Conservation (phyloP, 1,140 invertebrate species). For the Venustaconcha ellipsiformis region DNA sequence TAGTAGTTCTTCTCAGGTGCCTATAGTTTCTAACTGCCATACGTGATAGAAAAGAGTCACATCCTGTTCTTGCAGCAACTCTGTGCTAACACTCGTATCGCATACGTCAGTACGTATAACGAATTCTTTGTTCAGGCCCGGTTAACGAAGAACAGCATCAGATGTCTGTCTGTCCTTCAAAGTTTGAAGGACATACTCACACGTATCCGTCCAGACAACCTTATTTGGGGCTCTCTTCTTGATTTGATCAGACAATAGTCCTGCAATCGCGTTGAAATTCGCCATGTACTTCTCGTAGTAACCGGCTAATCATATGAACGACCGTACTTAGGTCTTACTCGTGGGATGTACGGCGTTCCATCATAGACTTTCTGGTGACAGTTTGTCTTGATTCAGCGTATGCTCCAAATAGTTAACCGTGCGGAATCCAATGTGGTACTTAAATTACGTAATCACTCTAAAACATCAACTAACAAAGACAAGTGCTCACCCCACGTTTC, state of each 20-base stretch:
- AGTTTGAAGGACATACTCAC: no score
- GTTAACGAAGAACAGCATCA: slow-evolving; percentile 27
- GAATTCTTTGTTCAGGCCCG: slow-evolving; percentile 19
- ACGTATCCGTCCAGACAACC: no score
- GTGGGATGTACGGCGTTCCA: slow-evolving; percentile 25
- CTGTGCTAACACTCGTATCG: slow-evolving; percentile 43
- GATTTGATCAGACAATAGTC: no score
- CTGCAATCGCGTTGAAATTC: no score
- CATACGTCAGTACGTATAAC: slow-evolving; percentile 44
- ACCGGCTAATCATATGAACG: no score
- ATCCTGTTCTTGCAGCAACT: slow-evolving; percentile 49
- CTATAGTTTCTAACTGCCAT: no score
- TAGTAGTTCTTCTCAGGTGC: no score
- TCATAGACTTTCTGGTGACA: slow-evolving; percentile 10
- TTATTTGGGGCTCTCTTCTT: no score
- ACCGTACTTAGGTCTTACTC: slow-evolving; percentile 19
- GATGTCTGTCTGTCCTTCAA: neutral
- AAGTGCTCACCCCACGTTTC: slow-evolving; percentile 1
- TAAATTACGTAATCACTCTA: slow-evolving; percentile 17
- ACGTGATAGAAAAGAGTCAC: neutral
- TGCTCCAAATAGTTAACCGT: slow-evolving; percentile 31
- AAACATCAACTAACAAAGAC: slow-evolving; percentile 16
- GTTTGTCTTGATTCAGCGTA: slow-evolving; percentile 13
- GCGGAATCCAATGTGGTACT: slow-evolving; percentile 24
- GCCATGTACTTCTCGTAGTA: no score